Evolutionary conservation across 2,113 vertebrate species (phyloP).

Genomic region (Myodes glareolus): DNA sequence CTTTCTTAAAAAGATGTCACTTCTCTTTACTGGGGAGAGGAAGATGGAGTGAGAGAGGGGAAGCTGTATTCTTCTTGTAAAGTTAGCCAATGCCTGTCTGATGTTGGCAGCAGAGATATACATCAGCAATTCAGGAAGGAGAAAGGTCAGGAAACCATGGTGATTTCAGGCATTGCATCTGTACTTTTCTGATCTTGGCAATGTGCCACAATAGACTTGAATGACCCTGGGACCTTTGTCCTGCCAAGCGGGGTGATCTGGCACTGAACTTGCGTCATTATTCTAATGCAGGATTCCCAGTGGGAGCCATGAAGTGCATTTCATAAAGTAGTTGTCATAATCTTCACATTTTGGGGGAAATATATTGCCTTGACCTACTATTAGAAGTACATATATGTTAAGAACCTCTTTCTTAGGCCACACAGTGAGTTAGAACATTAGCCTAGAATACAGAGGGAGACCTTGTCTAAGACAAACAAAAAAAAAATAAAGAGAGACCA

Average conservation of each 20-base stretch:
- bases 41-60: no score
- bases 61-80: no score
- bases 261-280: not conserved
- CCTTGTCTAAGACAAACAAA: not conserved
- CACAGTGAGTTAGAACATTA: not conserved
- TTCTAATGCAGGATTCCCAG: not conserved
- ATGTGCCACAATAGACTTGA: no score
- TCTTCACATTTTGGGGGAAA: not conserved
- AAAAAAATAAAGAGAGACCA: not conserved
- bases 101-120: no score
- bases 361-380: not conserved
- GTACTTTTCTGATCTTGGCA: no score
- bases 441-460: not conserved
- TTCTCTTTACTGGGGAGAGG: no score
- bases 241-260: not conserved
- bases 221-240: not conserved
- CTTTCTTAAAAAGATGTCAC: no score
- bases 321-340: not conserved
- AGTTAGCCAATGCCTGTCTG: no score
- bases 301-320: not conserved
- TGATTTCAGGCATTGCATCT: no score
- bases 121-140: no score
- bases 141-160: no score
- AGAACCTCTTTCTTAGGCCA: not conserved
- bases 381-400: not conserved